A percentile compares a stretch with the other conserved stretches of the same genome.
Evolutionary conservation across 37 sponge, comb jelly and placozoan species (phyloP).

Genomic region (Spongia lamella): DNA sequence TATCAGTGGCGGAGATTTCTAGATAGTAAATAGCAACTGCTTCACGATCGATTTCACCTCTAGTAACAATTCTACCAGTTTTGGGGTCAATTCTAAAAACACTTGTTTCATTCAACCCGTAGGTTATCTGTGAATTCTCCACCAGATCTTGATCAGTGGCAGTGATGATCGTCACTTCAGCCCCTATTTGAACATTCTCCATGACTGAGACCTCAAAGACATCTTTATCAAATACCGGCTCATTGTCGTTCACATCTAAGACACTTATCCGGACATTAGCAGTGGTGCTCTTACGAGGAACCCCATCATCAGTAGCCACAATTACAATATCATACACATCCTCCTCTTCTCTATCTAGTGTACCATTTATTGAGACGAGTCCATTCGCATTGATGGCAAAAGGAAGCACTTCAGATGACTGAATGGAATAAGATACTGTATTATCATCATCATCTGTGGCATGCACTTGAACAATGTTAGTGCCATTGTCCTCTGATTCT

Average conservation of each 20-base stretch:
- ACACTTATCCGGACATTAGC: slow-evolving; percentile 17
- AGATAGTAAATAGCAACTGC: too few relatives aligned
- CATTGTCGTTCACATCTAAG: slow-evolving; percentile 61
- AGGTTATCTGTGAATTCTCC: too few relatives aligned
- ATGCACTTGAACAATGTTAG: slow-evolving; percentile 19
- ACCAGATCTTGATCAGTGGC: too few relatives aligned
- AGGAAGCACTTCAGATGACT: slow-evolving; percentile 3
- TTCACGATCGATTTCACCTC: too few relatives aligned
- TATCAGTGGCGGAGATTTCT: too few relatives aligned
- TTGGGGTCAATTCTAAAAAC: too few relatives aligned
- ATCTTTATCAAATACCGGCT: slow-evolving; percentile 18
- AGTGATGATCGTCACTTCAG: too few relatives aligned
- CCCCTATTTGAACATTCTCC: not conserved
- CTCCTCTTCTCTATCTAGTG: slow-evolving; percentile 40
- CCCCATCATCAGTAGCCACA: slow-evolving; percentile 48
- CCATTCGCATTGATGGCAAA: slow-evolving; percentile 39
- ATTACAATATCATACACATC: slow-evolving; percentile 29
- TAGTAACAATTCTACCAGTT: too few relatives aligned
- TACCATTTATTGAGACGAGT: not conserved
- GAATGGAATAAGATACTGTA: slow-evolving; percentile 23
- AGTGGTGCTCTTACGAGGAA: slow-evolving; percentile 25
- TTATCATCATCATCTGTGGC: slow-evolving; percentile 54
- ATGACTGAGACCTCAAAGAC: slow-evolving; percentile 4
- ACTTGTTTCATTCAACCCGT: too few relatives aligned
- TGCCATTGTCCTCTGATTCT: not conserved